Conservation (phyloP, 2,888 invertebrate genomes). For the Lysandra bellargus region DNA sequence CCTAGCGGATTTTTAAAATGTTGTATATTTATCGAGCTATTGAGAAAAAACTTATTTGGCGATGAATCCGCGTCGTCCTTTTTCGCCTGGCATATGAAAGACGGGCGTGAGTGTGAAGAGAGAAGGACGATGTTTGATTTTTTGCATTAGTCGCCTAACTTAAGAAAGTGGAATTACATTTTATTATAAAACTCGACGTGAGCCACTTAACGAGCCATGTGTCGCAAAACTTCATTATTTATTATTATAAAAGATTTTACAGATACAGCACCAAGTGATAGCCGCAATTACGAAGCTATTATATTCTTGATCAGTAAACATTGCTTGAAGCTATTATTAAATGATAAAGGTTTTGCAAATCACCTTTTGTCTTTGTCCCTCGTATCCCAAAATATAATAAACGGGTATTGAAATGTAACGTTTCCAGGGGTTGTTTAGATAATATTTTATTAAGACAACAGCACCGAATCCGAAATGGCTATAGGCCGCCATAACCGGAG, state of each 20-base stretch:
- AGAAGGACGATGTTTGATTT: too few species aligned
- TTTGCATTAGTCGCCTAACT: too few species aligned
- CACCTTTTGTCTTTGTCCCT: not conserved
- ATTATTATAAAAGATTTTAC: not conserved
- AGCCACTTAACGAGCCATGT: slow-evolving; percentile 32
- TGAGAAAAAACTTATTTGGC: too few species aligned
- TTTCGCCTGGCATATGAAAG: too few species aligned
- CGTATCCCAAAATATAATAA: not conserved
- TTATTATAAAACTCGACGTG: slow-evolving; percentile 36
- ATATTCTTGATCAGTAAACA: not conserved
- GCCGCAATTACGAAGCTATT: not conserved
- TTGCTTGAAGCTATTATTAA: not conserved
- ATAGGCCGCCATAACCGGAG: slow-evolving; percentile 47
- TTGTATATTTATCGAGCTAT: too few species aligned
- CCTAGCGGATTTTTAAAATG: too few species aligned
- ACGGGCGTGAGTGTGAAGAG: too few species aligned
- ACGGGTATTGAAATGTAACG: not conserved
- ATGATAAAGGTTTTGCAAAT: not conserved
- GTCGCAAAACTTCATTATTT: slow-evolving; percentile 29
- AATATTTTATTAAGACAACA: slow-evolving; percentile 23
- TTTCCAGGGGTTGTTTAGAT: slow-evolving; percentile 1
- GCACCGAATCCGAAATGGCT: slow-evolving; percentile 28
- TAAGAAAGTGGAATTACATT: slow-evolving; percentile 39
- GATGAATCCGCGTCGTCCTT: too few species aligned
- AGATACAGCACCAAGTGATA: not conserved